Evolutionary conservation across 1,140 invertebrate genomes (phyloP), one percentile per base, ranked within the genome.

Genomic region (Papilio glaucus): DNA sequence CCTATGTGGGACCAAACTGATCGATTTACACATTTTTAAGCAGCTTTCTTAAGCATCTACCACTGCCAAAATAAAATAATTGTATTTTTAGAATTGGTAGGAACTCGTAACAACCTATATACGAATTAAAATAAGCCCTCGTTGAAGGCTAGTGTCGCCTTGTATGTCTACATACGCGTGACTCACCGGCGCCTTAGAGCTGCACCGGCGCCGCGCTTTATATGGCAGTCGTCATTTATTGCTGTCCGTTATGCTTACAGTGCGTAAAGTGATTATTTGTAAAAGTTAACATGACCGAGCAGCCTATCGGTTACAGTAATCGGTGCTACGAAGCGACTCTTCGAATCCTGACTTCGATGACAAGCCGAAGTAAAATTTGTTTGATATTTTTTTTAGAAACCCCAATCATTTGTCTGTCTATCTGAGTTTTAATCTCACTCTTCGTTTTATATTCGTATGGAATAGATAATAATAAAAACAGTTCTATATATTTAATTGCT

Each of bases 221-320:
- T 65, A 65, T 38, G 62, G 62, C 62, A 13, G 33, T 37, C 6
- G 62, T 18, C 62, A 63, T 65, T 65, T 24, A 65, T 12, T 65
- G 24, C 29, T 60, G 33, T 65, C 62, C 62, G 15, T 63, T 39
- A 41, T 65, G 37, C 62, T 65, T 65, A 13, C 33, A 38, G 6
- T 9, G 62, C 62, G 37, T 65, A 65, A 65, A 65, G 13, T 39
- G 62, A 65, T 26, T 57, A 24, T 57, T 57, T 57, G 24, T 24
- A 13, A 15, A 57, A 24, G 49, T 3, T 12, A 10, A 21, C 7
- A 4, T 9, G 49, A 24, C 21, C 21, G 2, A 57, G 21, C 24
- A 21, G 10, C 21, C 4, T 12, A 13, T 24, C 3, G 10, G 49
- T 24, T 12, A 12, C 9, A 10, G 12, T 57, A 13, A 10, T 8